phyloP scores from a whole-genome alignment of 1,140 invertebrate genomes.

The Gerris buenoi region DNA sequence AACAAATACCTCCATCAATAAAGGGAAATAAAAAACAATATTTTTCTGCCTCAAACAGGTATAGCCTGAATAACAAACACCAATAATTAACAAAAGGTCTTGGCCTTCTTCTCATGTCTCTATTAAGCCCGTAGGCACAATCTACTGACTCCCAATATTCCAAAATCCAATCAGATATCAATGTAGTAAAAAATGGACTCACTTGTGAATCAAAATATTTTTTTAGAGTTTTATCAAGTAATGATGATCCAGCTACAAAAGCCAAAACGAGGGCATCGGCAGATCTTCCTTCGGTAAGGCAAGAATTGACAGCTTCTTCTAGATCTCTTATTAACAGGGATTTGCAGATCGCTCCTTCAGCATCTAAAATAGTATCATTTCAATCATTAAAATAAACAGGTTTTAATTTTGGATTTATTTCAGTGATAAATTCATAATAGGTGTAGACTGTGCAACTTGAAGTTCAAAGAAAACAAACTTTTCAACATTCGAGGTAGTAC shows the following conservation, averaged over 20 bases:
- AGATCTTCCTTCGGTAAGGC: slow-evolving; percentile 57
- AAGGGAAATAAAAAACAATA: too few species aligned
- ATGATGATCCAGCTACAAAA: slow-evolving; percentile 60
- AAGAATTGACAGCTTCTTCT: slow-evolving; percentile 77
- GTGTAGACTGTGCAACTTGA: background rate
- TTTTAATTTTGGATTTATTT: background rate
- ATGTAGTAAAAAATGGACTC: too few species aligned
- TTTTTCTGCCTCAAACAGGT: too few species aligned
- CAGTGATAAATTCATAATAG: background rate
- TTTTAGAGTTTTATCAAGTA: slow-evolving; percentile 55
- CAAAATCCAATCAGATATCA: too few species aligned
- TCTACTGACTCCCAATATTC: too few species aligned
- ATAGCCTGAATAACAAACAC: too few species aligned
- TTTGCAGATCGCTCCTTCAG: slow-evolving; percentile 64
- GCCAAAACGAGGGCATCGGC: slow-evolving; percentile 77
- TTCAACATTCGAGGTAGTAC: too few species aligned
- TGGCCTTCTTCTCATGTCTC: too few species aligned
- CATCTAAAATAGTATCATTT: slow-evolving; percentile 35
- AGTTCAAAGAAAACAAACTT: background rate
- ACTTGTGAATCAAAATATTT: slow-evolving; percentile 39
- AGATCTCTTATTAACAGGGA: slow-evolving; percentile 77
- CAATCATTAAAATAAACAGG: background rate
- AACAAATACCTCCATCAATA: too few species aligned
- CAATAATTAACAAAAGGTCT: too few species aligned
- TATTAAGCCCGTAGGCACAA: too few species aligned